Conservation (phyloP, 2,888 invertebrate genomes). For the Craniophora ligustri region DNA sequence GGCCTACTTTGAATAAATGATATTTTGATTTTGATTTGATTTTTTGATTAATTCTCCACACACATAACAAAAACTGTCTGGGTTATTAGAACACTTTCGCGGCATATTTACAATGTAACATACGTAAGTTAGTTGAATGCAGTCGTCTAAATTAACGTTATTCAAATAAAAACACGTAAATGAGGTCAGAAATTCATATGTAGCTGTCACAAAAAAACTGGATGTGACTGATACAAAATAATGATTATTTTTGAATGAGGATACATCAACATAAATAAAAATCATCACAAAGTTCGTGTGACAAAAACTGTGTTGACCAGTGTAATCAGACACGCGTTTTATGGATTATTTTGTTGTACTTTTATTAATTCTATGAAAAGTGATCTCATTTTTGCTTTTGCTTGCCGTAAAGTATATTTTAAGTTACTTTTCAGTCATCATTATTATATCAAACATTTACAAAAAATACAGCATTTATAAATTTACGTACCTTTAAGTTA, state of each 20-base stretch:
- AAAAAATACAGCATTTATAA: neutral
- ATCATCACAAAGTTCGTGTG: conserved; percentile 27
- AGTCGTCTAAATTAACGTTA: neutral
- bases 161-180: conserved; percentile 1
- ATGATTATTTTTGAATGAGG: conserved; percentile 4
- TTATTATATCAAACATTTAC: no score
- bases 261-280: conserved; percentile 21
- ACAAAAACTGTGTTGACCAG: conserved; percentile 8
- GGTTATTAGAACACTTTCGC: conserved; percentile 34
- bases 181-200: neutral
- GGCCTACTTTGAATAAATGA: no score
- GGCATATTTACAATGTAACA: conserved; percentile 23
- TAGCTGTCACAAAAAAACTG: conserved; percentile 2
- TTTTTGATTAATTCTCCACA: no score
- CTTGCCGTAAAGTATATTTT: no score
- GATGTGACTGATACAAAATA: neutral
- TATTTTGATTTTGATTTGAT: no score
- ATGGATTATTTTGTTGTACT: no score
- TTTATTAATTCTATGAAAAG: no score
- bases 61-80: conserved; percentile 32
- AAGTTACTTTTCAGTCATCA: no score
- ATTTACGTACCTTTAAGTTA: conserved; percentile 91
- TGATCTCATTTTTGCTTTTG: no score
- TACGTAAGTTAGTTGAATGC: no score
- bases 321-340: no score